Percentiles rank a stretch among this genome's conserved stretches.
These are phyloP conservation scores for Sparidentex hasta DNA, from an alignment of 2,797 vertebrate species.

Conservation along the genomic window DNA sequence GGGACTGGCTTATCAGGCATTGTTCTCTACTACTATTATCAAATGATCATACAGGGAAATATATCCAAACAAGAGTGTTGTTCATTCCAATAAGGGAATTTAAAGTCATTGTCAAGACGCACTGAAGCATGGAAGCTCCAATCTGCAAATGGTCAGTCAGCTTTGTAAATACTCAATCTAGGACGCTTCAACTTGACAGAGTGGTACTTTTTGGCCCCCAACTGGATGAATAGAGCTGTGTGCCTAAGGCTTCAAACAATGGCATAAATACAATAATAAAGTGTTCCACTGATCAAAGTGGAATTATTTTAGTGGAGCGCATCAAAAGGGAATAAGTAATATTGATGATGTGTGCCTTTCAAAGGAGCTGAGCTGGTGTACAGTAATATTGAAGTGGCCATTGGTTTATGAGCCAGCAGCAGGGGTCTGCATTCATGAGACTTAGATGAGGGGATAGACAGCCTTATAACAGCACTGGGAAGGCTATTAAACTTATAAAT, in stretches of 20 bases:
- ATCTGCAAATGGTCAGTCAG: slow-evolving; percentile 3
- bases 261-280: slow-evolving; percentile 57
- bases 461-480: slow-evolving; percentile 21
- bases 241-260: slow-evolving; percentile 38
- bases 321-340: slow-evolving; percentile 73
- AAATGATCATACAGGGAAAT: background rate
- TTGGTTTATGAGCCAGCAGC: slow-evolving; percentile 53
- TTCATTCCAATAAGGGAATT: background rate
- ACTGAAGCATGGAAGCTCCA: background rate
- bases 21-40: background rate
- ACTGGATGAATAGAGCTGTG: slow-evolving; percentile 21
- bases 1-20: background rate
- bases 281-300: slow-evolving; percentile 67
- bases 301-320: slow-evolving; percentile 63
- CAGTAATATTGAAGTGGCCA: slow-evolving; percentile 47
- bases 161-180: slow-evolving; percentile 26
- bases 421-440: slow-evolving; percentile 42
- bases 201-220: slow-evolving; percentile 22
- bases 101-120: too few species aligned
- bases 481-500: slow-evolving; percentile 26
- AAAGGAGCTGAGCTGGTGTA: slow-evolving; percentile 59
- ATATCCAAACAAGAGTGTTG: background rate
- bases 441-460: slow-evolving; percentile 15
- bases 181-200: slow-evolving; percentile 28
- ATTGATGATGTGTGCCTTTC: slow-evolving; percentile 69